phyloP scores from a whole-genome alignment of 2,888 invertebrate species.

The Drosophila mettleri region DNA sequence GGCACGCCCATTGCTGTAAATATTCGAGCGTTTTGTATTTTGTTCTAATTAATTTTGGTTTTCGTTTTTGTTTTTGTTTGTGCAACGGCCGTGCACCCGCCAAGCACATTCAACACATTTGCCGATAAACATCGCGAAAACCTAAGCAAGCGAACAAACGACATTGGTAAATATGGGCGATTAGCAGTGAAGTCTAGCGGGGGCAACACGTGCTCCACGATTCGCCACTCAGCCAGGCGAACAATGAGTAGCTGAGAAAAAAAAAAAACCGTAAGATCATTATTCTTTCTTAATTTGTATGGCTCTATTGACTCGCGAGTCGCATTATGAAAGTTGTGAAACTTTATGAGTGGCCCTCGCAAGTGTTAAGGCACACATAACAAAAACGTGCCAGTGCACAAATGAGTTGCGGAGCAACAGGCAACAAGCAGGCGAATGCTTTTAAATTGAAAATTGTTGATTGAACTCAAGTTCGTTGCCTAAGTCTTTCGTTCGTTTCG shows the following conservation, averaged over 20 bases:
- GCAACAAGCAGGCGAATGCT: constrained; percentile 54
- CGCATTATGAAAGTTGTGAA: constrained; percentile 1
- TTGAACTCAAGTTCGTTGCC: constrained; percentile 79
- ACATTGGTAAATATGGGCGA: constrained; percentile 78
- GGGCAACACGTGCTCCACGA: constrained; percentile 67
- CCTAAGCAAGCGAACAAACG: constrained; percentile 58
- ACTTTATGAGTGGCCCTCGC: constrained; percentile 60
- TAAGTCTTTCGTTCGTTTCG: constrained; percentile 75
- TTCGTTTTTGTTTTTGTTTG: constrained; percentile 2
- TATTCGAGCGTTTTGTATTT: constrained; percentile 74
- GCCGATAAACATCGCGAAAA: constrained; percentile 67
- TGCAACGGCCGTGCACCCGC: constrained; percentile 52
- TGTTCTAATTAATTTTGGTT: constrained; percentile 77
- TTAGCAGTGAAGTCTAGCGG: constrained; percentile 58
- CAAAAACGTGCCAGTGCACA: constrained; percentile 73
- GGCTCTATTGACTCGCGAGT: constrained; percentile 6
- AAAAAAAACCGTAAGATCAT: neutral
- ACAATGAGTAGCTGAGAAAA: constrained; percentile 14
- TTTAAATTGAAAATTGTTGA: constrained; percentile 78
- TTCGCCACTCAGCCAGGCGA: constrained; percentile 13
- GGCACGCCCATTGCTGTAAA: constrained; percentile 79
- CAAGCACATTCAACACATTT: constrained; percentile 76
- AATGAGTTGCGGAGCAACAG: constrained; percentile 68
- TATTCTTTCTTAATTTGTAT: constrained; percentile 16
- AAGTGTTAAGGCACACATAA: constrained; percentile 44